phyloP scores from a whole-genome alignment of 1,140 invertebrate genomes.

The Neuroterus valhalla region DNA sequence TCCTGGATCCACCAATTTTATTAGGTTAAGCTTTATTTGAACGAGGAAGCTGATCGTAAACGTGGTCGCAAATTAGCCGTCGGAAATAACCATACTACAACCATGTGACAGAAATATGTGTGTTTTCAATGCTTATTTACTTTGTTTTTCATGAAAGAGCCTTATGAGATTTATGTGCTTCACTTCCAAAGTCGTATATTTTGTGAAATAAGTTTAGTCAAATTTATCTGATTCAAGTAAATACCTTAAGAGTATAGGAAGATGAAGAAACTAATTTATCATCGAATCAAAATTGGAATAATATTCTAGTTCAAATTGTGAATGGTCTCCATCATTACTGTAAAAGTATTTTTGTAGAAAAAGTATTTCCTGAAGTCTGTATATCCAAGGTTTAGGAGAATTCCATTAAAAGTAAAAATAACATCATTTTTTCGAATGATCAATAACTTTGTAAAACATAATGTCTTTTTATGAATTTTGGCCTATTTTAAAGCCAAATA shows the following conservation, averaged over 20 bases:
- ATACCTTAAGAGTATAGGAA: neutral
- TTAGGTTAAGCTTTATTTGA: constrained; percentile 17
- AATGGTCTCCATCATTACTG: too few species aligned
- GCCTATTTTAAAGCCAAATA: too few species aligned
- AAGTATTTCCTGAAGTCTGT: too few species aligned
- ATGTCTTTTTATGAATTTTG: too few species aligned
- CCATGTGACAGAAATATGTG: constrained; percentile 21
- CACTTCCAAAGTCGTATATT: neutral
- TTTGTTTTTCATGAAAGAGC: neutral
- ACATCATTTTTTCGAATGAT: too few species aligned
- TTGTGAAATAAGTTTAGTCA: neutral
- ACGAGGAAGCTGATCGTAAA: constrained; percentile 14
- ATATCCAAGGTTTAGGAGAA: too few species aligned
- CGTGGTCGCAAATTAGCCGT: constrained; percentile 2
- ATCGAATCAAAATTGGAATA: too few species aligned
- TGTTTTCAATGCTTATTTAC: constrained; percentile 7
- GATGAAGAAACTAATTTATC: too few species aligned
- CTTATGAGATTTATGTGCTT: neutral
- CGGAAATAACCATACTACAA: constrained; percentile 19
- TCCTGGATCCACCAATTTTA: neutral
- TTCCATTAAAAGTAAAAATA: too few species aligned
- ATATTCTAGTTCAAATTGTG: too few species aligned
- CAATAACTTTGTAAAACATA: too few species aligned
- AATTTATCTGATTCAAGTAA: constrained; percentile 9
- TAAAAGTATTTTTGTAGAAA: too few species aligned